Evolutionary conservation across 2,888 invertebrate genomes (phyloP).

Genomic region (Drosophila paracracens): DNA sequence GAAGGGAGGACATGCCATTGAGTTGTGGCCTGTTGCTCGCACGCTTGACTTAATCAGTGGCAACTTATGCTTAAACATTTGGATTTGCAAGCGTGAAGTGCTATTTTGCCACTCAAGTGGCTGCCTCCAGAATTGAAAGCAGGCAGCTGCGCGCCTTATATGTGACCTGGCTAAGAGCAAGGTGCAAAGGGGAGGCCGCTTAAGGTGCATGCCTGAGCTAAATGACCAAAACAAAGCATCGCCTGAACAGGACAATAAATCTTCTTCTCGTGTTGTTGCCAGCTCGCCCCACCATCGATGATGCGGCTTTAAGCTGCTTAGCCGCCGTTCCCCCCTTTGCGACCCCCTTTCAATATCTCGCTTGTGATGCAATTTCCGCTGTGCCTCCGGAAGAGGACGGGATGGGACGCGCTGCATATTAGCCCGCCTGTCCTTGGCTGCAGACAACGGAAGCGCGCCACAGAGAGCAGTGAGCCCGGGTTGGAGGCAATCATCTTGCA

Average conservation of each 20-base stretch:
- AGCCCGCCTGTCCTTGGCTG: conserved; percentile 49
- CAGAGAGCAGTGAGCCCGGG: conserved; percentile 39
- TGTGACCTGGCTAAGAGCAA: conserved; percentile 28
- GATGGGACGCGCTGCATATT: conserved; percentile 56
- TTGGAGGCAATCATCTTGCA: conserved; percentile 11
- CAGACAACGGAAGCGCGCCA: conserved; percentile 47
- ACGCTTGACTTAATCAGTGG: conserved; percentile 2
- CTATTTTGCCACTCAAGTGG: conserved; percentile 13
- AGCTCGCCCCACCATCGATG: conserved; percentile 56
- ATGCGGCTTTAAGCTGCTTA: conserved; percentile 79
- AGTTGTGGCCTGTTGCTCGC: conserved; percentile 29
- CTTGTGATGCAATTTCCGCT: conserved; percentile 74
- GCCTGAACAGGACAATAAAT: conserved; percentile 59
- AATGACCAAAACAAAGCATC: conserved; percentile 58
- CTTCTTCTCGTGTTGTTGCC: conserved; percentile 39
- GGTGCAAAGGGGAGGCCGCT: conserved; percentile 15
- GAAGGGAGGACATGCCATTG: conserved; percentile 9
- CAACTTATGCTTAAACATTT: conserved; percentile 24
- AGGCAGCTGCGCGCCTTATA: conserved; percentile 22
- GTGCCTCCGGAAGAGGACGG: conserved; percentile 42
- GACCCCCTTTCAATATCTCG: conserved; percentile 7
- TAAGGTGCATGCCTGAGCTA: conserved; percentile 36
- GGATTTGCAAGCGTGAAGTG: conserved; percentile 8
- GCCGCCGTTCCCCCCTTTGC: conserved; percentile 24
- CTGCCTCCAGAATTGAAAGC: conserved; percentile 16